Evolutionary conservation across 1,140 invertebrate species (phyloP), one percentile per base, ranked within the genome.

Genomic region (Cyrtorhinus lividipennis): DNA sequence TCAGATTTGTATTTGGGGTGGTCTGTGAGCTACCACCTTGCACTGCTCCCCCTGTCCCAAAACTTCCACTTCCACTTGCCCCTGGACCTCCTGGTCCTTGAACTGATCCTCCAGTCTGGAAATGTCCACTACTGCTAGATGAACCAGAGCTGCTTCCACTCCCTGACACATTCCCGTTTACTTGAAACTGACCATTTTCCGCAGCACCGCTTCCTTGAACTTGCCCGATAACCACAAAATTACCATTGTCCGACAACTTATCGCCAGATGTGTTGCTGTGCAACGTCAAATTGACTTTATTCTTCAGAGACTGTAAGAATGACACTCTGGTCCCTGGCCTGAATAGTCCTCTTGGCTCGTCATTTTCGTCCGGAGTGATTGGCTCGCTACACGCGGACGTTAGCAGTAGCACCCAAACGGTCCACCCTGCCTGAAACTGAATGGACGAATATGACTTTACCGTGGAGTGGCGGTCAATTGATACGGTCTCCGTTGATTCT

Each of bases 261-360:
- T 77, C 57, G 71, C 75, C 64, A 72, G 78, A 59, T 70, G 80
- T 53, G 18, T 53, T 53, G 18, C 48, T 53, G 48, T 53, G 10
- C 18, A 53, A 20, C 20, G 48, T 53, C 20, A 53, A 53, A 20
- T 53, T 53, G 8, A 53, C 48, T 22, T 53, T 53, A 22, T 22
- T 53, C 20, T 53, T 53, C 8, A 53, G 20, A 10, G 48, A 12
- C 20, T 53, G 48, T 10, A 53, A 20, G 48, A 53, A 53, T 5
- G 48, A 53, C 8, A 53, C 12, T 53, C 20, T 8, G 18, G 10
- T 53, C 20, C 48, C 48, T 13, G 48, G 48, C 18, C 48, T 12
- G 12, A 53, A 53, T 53, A 53, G 5, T 53, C 48, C 48, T 53
- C 48, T 53, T 5, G 48, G 12, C 20, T 53, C 48, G 20, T 53